phyloP scores from a whole-genome alignment of 2,113 vertebrate genomes.

The Brachyhypopomus occidentalis region DNA sequence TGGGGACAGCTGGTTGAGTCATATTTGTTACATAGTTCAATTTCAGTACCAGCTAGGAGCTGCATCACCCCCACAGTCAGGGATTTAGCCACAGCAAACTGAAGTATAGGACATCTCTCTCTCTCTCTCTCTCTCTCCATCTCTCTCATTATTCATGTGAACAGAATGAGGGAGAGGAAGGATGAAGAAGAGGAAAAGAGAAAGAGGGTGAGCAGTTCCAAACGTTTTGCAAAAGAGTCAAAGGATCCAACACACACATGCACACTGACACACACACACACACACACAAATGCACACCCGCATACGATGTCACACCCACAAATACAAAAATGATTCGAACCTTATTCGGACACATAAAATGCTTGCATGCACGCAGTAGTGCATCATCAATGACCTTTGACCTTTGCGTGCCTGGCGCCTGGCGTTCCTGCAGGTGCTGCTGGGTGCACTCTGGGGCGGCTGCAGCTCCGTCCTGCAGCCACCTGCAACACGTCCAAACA shows the following conservation, averaged over 20 bases:
- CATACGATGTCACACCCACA: conserved; percentile 7
- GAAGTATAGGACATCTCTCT: too few relatives aligned
- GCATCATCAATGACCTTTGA: conserved; percentile 27
- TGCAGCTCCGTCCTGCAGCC: neutral
- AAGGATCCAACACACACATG: conserved; percentile 13
- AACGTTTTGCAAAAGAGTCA: neutral
- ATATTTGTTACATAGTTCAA: neutral
- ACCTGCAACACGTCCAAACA: conserved; percentile 18
- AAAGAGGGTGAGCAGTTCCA: neutral
- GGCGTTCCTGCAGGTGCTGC: conserved; percentile 15
- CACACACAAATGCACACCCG: conserved; percentile 29
- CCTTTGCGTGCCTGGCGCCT: conserved; percentile 1
- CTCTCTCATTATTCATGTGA: neutral
- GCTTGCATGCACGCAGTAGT: neutral
- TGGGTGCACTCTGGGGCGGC: neutral
- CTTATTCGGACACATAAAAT: neutral
- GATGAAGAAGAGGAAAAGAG: too few relatives aligned
- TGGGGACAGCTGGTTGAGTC: neutral
- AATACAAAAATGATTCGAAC: neutral
- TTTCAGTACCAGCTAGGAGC: neutral
- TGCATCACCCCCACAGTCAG: neutral
- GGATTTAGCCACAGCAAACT: too few relatives aligned
- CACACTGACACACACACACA: conserved; percentile 34
- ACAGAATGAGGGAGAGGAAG: too few relatives aligned
- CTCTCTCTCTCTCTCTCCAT: conserved; percentile 5